Conservation (phyloP, 1,140 invertebrate genomes). For the Ceratina australensis region DNA sequence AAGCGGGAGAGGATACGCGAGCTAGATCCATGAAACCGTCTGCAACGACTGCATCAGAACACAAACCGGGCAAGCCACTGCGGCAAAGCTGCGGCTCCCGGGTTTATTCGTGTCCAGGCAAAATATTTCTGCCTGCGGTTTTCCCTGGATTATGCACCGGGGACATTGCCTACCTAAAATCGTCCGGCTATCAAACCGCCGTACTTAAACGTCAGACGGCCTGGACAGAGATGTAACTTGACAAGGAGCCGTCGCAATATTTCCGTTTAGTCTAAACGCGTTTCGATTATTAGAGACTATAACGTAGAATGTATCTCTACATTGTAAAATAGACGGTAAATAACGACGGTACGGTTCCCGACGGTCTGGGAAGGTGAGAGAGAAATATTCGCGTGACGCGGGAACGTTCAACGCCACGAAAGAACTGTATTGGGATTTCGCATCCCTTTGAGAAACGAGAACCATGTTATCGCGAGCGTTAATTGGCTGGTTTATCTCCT, state of each 20-base stretch:
- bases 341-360: no score
- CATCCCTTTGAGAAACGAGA: neutral
- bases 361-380: neutral
- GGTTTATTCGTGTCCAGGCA: conserved; percentile 70
- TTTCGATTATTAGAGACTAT: no score
- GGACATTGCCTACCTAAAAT: conserved; percentile 70
- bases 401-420: neutral
- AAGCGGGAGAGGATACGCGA: conserved; percentile 34
- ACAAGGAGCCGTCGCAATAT: no score
- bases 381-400: conserved; percentile 16
- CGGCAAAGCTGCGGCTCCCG: conserved; percentile 46
- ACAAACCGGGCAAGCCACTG: conserved; percentile 29
- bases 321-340: conserved; percentile 32
- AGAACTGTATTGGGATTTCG: neutral
- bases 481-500: neutral
- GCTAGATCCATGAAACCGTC: conserved; percentile 47
- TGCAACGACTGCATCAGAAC: conserved; percentile 34
- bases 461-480: neutral
- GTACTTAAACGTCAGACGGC: no score
- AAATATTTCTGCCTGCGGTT: conserved; percentile 70
- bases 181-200: conserved; percentile 66
- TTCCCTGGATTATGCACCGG: conserved; percentile 67
- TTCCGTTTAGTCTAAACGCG: no score
- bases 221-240: no score
- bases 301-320: neutral